Base-by-base conservation (phyloP, 23 tunicate genomes). In the Halocynthia roretzi region DNA sequence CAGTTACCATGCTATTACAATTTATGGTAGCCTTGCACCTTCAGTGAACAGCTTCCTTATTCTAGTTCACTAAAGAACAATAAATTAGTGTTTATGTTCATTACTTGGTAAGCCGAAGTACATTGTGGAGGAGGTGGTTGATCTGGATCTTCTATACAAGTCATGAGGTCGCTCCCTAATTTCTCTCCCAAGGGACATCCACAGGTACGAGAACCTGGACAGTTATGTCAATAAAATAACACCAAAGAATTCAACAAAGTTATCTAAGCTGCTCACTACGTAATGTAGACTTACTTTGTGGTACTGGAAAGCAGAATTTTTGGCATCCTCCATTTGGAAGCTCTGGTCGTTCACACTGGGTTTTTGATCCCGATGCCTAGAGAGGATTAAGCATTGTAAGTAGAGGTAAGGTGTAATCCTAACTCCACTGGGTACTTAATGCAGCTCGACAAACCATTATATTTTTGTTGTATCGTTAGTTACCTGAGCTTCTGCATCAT, bases 241-340 rank as follows among this genome's bases (percentile, higher is more conserved):
- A 15, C 64, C n/a, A 60, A 60, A 60, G n/a, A 60, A 1, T 15
- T 60, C n/a, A 60, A 60, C 17, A 60, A 60, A 60, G n/a, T 60
- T 15, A 60, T 60, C 64, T 60, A 10, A 57, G 17, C 17, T 15
- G 64, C 64, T 60, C 17, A 60, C 64, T 15, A 1, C n/a, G 17
- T 60, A 60, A 60, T 60, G 2, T 21, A 75, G 22, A 65, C 76
- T 81, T 70, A 87, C 93, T 56, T 40, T 48, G 19, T 8, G 93
- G 93, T 12, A 81, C 83, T 6, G 96, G 96, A 60, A 89, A 89
- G 79, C 96, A 89, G 50, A 89, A 83, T 12, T 80, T 68, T 51
- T 75, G 72, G 73, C 96, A 89, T 48, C 85, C 85, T 52, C 89
- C 96, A 61, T 84, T 84, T 31, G 84, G 85, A 14, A 61, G 17